These are phyloP conservation scores for Tuta absoluta DNA, from an alignment of 2,888 invertebrate species.

Conservation along the genomic window DNA sequence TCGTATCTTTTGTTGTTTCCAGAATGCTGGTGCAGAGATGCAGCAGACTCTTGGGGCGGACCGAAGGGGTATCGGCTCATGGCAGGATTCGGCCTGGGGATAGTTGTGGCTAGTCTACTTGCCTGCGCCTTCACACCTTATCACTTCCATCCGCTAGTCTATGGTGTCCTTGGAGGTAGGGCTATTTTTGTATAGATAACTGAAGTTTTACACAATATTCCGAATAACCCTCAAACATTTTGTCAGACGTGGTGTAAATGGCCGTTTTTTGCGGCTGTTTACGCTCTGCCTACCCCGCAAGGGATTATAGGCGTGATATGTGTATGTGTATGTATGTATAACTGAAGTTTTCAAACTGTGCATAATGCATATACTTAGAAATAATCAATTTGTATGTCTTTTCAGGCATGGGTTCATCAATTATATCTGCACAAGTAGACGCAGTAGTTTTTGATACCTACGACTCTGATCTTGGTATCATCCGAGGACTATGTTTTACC, in stretches of 20 bases:
- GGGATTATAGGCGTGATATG: no score
- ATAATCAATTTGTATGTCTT: not conserved
- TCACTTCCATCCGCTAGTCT: conserved; percentile 58
- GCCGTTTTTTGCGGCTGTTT: no score
- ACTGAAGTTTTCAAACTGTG: not conserved
- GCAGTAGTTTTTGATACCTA: conserved; percentile 75
- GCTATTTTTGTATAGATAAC: conserved; percentile 8
- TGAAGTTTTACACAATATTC: no score
- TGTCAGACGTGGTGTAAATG: no score
- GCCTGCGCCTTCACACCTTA: conserved; percentile 59
- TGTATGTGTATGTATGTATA: no score
- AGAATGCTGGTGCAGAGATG: conserved; percentile 79
- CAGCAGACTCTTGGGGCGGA: conserved; percentile 75
- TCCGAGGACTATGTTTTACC: conserved; percentile 65
- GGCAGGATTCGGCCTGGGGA: conserved; percentile 59
- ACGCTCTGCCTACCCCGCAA: no score
- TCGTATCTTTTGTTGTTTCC: conserved; percentile 43
- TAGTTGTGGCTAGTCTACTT: conserved; percentile 58
- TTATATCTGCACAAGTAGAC: conserved; percentile 74
- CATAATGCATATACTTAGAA: not conserved
- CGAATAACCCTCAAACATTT: no score
- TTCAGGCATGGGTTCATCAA: conserved; percentile 72
- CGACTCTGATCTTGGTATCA: conserved; percentile 61
- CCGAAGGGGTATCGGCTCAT: conserved; percentile 63
- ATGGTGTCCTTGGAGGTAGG: conserved; percentile 69